Percentiles rank a stretch among this genome's conserved stretches.
phyloP scores from a whole-genome alignment of 2,113 vertebrate species.

The Apodemus sylvaticus region DNA sequence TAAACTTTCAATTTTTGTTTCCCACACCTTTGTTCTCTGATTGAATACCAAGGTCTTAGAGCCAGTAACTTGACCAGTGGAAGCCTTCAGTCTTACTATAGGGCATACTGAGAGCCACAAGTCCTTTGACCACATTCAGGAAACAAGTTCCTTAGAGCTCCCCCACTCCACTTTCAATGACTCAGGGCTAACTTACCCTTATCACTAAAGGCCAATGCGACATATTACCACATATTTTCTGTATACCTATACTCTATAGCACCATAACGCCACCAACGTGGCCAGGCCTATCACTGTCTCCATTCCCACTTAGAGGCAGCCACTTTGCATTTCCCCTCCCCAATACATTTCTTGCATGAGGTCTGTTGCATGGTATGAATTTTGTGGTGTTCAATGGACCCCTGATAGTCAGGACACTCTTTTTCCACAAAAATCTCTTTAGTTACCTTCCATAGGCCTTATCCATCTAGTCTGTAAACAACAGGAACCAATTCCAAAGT shows the following conservation, averaged over 20 bases:
- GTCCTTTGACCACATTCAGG: not conserved
- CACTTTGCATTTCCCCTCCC: not conserved
- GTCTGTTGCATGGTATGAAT: not conserved
- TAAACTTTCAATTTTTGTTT: not conserved
- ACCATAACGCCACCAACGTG: not conserved
- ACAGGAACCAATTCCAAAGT: not conserved
- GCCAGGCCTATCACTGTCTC: not conserved
- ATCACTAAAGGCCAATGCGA: not conserved
- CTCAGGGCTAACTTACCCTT: not conserved
- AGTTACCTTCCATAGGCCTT: not conserved
- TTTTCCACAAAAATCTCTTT: not conserved
- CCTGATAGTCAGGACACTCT: not conserved
- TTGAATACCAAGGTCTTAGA: not conserved
- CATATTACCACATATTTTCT: not conserved
- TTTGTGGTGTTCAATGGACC: not conserved
- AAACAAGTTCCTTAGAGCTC: not conserved
- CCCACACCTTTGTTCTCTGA: not conserved
- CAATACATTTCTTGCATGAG: not conserved
- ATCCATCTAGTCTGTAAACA: not conserved
- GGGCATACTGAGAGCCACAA: not conserved
- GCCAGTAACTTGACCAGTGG: not conserved
- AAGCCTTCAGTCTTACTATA: not conserved
- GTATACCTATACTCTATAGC: not conserved
- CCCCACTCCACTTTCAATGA: not conserved
- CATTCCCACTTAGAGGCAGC: not conserved